phyloP scores from a whole-genome alignment of 1,140 invertebrate genomes.

The Drosophila takahashii region DNA sequence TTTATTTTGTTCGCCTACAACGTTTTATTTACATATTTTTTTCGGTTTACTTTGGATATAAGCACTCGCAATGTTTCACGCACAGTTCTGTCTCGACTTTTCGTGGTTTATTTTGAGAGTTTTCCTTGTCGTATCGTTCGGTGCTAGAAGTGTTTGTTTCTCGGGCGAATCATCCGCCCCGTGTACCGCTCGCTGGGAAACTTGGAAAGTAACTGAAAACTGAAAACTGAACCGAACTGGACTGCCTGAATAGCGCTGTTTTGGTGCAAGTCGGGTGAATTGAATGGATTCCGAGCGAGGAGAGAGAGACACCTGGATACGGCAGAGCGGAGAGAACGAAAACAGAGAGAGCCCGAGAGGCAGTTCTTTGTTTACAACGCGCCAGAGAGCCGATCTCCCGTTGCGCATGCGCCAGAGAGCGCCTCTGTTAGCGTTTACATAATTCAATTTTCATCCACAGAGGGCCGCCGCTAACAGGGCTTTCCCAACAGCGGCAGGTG shows the following conservation, averaged over 20 bases:
- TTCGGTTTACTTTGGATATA: not conserved
- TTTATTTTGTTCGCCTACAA: slow-evolving; percentile 26
- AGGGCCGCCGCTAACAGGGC: slow-evolving; percentile 23
- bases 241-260: too few species aligned
- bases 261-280: too few species aligned
- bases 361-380: slow-evolving; percentile 56
- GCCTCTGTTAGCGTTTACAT: slow-evolving; percentile 57
- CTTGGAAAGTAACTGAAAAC: slow-evolving; percentile 72
- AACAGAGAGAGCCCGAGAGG: slow-evolving; percentile 13
- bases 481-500: slow-evolving; percentile 53
- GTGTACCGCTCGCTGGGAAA: slow-evolving; percentile 61
- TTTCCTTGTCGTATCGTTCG: slow-evolving; percentile 24
- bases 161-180: slow-evolving; percentile 41
- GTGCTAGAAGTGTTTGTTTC: slow-evolving; percentile 5
- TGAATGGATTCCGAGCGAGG: too few species aligned
- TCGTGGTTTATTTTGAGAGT: slow-evolving; percentile 39
- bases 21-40: slow-evolving; percentile 43
- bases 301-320: slow-evolving; percentile 56
- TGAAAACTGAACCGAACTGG: too few species aligned
- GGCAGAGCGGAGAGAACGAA: slow-evolving; percentile 3
- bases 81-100: slow-evolving; percentile 27
- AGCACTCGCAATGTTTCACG: slow-evolving; percentile 25
- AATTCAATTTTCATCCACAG: slow-evolving; percentile 58
- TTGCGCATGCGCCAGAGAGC: slow-evolving; percentile 24
- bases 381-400: slow-evolving; percentile 3